Conservation (phyloP, 2,888 invertebrate genomes). For the Nephrotoma flavescens region DNA sequence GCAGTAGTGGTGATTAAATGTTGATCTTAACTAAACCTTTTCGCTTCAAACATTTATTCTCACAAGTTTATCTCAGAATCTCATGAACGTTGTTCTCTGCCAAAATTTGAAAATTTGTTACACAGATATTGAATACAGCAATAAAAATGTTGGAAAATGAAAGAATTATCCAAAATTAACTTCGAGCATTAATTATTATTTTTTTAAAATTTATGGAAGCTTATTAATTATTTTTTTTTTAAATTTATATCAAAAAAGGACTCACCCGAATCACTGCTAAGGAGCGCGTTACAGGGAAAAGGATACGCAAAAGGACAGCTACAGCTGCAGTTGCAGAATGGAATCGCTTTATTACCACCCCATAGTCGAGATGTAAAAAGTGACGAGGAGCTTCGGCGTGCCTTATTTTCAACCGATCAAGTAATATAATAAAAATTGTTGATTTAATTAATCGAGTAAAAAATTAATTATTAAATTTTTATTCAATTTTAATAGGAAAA, state of each 20-base stretch:
- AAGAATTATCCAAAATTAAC: too few relatives aligned
- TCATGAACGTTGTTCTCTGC: too few relatives aligned
- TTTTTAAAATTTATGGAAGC: neutral
- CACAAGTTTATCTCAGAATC: too few relatives aligned
- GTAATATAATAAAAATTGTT: slow-evolving; percentile 16
- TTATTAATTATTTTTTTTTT: neutral
- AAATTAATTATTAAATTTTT: neutral
- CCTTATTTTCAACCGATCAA: slow-evolving; percentile 36
- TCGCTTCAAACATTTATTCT: too few relatives aligned
- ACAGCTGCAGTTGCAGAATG: slow-evolving; percentile 29
- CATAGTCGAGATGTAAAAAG: slow-evolving; percentile 38
- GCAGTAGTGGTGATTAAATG: too few relatives aligned
- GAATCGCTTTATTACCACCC: slow-evolving; percentile 23
- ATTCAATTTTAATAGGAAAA: slow-evolving; percentile 19
- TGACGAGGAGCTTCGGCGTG: slow-evolving; percentile 41
- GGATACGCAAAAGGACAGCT: slow-evolving; percentile 33
- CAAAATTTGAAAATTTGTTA: too few relatives aligned
- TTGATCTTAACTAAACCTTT: too few relatives aligned
- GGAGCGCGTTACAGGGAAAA: slow-evolving; percentile 75
- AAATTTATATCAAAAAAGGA: slow-evolving; percentile 16
- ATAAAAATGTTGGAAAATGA: too few relatives aligned
- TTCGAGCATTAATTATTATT: neutral
- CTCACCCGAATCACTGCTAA: slow-evolving; percentile 54
- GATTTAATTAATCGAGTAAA: neutral
- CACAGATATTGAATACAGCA: too few relatives aligned